Conservation (phyloP, 2,113 vertebrate species). For the Cygnus buccinator region DNA sequence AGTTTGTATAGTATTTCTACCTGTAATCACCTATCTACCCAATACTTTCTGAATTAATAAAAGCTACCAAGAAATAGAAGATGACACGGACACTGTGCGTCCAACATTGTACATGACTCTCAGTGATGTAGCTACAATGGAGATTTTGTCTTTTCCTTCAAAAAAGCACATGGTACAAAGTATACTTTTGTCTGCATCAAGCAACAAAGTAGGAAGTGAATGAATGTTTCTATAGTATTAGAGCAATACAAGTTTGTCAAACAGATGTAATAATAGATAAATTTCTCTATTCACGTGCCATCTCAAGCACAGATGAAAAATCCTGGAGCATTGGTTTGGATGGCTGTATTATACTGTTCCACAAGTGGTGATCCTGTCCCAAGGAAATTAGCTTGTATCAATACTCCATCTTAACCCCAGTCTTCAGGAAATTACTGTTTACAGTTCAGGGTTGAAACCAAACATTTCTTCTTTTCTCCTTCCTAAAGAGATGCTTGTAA, state of each 20-base stretch:
- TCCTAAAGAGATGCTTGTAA: not conserved
- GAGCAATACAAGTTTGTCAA: not conserved
- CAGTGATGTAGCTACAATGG: not conserved
- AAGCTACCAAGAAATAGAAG: not conserved
- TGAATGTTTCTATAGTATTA: not conserved
- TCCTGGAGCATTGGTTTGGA: not conserved
- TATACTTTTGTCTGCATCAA: not conserved
- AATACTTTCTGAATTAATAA: slow-evolving; percentile 53
- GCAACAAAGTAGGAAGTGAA: not conserved
- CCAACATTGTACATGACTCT: not conserved
- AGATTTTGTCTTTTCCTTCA: not conserved
- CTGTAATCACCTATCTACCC: not conserved
- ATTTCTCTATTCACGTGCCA: not conserved
- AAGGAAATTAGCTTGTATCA: not conserved
- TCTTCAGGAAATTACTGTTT: not conserved
- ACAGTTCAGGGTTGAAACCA: not conserved
- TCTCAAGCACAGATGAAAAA: not conserved
- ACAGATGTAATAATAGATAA: not conserved
- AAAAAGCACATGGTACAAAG: not conserved
- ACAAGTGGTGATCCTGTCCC: not conserved
- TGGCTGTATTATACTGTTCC: not conserved
- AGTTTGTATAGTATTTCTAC: not conserved
- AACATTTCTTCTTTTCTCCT: not conserved
- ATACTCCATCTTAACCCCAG: not conserved
- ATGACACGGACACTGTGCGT: not conserved